These are phyloP conservation scores for Cephus nigrinus DNA, from an alignment of 2,888 invertebrate genomes.

Conservation along the genomic window DNA sequence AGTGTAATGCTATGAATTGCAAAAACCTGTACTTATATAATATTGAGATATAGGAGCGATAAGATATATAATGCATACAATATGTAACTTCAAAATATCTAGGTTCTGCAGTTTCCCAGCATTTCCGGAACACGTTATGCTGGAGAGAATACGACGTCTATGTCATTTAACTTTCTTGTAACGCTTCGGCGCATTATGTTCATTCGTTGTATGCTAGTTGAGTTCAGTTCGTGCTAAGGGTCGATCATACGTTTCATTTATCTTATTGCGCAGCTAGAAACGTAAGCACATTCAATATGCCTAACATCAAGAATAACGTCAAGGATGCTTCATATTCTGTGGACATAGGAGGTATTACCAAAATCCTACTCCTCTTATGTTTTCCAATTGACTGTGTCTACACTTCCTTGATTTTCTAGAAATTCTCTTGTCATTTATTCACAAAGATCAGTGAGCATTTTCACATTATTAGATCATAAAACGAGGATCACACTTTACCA, in stretches of 20 bases:
- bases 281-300: conserved; percentile 23
- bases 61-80: neutral
- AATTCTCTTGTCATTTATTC: neutral
- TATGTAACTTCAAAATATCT: neutral
- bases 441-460: neutral
- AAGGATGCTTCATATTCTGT: conserved; percentile 18
- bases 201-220: conserved; percentile 25
- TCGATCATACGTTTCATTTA: conserved; percentile 10
- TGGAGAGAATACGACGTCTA: neutral
- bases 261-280: neutral
- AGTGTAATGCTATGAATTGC: neutral
- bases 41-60: too few species aligned
- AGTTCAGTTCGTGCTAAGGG: conserved; percentile 11
- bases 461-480: neutral
- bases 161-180: conserved; percentile 1
- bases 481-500: neutral
- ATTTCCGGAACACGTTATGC: neutral
- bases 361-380: neutral
- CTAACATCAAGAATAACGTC: conserved; percentile 17
- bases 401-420: neutral
- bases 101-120: neutral
- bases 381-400: neutral
- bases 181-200: conserved; percentile 18
- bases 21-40: neutral
- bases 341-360: conserved; percentile 31